These are phyloP conservation scores for Neuroterus valhalla DNA, from an alignment of 1,140 invertebrate species.

Conservation along the genomic window DNA sequence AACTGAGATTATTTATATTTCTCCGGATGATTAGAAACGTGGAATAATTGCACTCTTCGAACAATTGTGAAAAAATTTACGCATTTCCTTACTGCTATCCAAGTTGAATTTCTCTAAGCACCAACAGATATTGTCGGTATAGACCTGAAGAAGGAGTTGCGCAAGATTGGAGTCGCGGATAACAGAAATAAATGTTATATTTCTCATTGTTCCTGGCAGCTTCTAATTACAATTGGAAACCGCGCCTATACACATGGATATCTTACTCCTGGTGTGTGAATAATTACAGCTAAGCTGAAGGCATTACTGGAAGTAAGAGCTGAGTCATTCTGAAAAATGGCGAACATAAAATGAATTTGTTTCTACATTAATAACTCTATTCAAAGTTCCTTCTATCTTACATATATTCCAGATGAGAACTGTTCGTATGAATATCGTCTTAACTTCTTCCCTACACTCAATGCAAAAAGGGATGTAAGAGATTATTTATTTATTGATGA, in stretches of 20 bases:
- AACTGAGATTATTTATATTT: too few species aligned
- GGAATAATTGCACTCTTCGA: not conserved
- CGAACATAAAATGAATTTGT: not conserved
- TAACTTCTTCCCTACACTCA: too few species aligned
- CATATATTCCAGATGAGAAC: too few species aligned
- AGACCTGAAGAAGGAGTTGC: constrained; percentile 36
- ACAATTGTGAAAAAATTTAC: not conserved
- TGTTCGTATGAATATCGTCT: too few species aligned
- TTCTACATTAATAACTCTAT: not conserved
- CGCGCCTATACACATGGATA: constrained; percentile 53
- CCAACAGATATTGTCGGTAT: constrained; percentile 12
- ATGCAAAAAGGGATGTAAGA: too few species aligned
- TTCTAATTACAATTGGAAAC: constrained; percentile 69
- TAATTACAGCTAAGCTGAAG: constrained; percentile 38
- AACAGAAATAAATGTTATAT: constrained; percentile 72
- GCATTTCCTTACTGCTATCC: not conserved
- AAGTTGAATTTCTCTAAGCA: not conserved
- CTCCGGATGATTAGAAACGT: too few species aligned
- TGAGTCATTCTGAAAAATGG: not conserved
- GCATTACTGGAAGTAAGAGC: constrained; percentile 4
- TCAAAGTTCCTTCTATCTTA: too few species aligned
- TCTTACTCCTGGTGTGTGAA: constrained; percentile 47
- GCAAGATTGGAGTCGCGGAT: constrained; percentile 63
- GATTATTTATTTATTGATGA: too few species aligned
- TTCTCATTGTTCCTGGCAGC: constrained; percentile 69